Evolutionary conservation across 2,113 vertebrate species (phyloP), one percentile per base, ranked within the genome.

Genomic region (Picathartes gymnocephalus): DNA sequence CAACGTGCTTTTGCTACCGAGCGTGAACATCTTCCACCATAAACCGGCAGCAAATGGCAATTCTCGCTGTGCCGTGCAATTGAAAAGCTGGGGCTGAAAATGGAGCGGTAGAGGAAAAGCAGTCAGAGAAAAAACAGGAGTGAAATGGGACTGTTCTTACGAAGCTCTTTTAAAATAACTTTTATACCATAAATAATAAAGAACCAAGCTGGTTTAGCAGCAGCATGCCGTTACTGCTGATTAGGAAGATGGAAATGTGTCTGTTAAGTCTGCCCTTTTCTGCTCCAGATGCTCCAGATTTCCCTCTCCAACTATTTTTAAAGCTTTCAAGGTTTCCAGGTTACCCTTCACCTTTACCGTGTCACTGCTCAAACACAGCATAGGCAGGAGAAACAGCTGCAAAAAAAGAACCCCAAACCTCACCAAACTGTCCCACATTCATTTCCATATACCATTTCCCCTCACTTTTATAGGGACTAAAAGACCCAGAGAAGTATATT

Each of bases 351-450:
- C 53, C 53, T 65, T 82, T 66, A 54, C 44, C 42, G 21, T n/a
- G 23, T 2, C 4, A 23, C 57, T 54, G 35, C 28, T 88, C 39
- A 40, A 51, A 61, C 2, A 1, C 31, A 30, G 28, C 1, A 0
- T 0, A 83, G 40, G 31, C 45, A 85, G 47, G 48, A 86, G 24
- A 87, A 87, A 68, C 4, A 35, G 33, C 1, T 50, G 25, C 35
- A 53, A 78, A 86, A 84, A 68, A 65, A 24, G 10, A 72, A 10
- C 25, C 13, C 15, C 12, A 61, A 69, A 61, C 51, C 35, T 47
- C 30, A 48, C 30, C 13, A 42, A 87, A 71, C 13, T 83, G 24
- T 44, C 88, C 24, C 6, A 30, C 15, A 65, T 54, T 35, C 4
- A 64, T 64, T 53, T 53, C 60, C 58, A 35, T 31, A 37, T 10